Conservation (phyloP, 2,888 invertebrate genomes). For the Trisateles emortualis region DNA sequence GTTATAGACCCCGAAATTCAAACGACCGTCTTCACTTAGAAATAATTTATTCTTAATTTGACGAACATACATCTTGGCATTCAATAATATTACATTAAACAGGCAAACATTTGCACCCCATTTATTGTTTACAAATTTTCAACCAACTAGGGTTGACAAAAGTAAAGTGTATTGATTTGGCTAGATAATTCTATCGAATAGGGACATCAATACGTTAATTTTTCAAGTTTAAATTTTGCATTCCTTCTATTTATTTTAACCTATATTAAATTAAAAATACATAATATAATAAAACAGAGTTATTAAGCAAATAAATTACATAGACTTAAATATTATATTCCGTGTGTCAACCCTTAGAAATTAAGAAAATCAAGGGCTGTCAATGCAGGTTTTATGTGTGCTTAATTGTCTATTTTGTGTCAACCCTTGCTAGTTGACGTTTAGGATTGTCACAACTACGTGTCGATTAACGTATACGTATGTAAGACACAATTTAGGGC, state of each 20-base stretch:
- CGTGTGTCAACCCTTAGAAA: conserved; percentile 1
- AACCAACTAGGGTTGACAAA: conserved; percentile 12
- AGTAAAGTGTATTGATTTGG: background rate
- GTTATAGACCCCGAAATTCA: conserved; percentile 21
- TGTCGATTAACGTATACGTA: background rate
- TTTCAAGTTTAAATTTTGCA: too few species aligned
- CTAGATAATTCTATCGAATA: background rate
- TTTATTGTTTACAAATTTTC: conserved; percentile 1
- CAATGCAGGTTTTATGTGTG: background rate
- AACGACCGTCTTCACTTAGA: conserved; percentile 17
- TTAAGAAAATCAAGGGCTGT: background rate
- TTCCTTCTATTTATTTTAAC: background rate
- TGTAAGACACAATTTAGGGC: background rate
- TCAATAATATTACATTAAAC: conserved; percentile 17
- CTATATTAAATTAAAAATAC: background rate
- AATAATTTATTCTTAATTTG: conserved; percentile 22
- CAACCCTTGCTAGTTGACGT: background rate
- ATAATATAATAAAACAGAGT: background rate
- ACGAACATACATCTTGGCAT: conserved; percentile 20
- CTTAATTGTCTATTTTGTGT: conserved; percentile 1
- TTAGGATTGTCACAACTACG: background rate
- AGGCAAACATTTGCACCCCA: conserved; percentile 12
- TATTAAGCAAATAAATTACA: conserved; percentile 1
- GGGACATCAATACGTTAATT: background rate
- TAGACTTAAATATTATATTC: conserved; percentile 3